Percentiles rank a stretch among this genome's conserved stretches.
phyloP scores from a whole-genome alignment of 1,140 invertebrate species.

The Spodoptera frugiperda region DNA sequence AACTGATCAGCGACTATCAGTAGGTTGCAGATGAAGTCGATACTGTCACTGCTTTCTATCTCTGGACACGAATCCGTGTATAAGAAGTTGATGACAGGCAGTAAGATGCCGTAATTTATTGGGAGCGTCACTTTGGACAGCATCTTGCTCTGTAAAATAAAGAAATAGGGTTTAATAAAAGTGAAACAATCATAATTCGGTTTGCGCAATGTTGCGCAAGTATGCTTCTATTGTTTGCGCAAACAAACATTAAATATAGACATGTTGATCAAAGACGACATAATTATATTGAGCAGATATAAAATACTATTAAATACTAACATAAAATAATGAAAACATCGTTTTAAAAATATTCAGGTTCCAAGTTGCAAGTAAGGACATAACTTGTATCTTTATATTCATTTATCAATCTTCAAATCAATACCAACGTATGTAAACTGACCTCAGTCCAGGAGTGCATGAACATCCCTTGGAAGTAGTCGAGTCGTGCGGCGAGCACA shows the following conservation, averaged over 20 bases:
- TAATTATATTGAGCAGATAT: no score
- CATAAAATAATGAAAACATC: no score
- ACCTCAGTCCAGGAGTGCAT: constrained; percentile 90
- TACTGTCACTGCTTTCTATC: constrained; percentile 86
- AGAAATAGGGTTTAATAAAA: neutral
- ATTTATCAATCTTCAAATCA: no score
- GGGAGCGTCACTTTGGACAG: constrained; percentile 82
- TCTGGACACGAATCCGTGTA: constrained; percentile 88
- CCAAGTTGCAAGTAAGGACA: no score
- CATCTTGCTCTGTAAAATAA: constrained; percentile 75
- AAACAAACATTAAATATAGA: no score
- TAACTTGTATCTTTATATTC: no score
- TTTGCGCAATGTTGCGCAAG: no score
- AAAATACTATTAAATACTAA: no score
- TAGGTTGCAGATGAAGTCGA: constrained; percentile 88
- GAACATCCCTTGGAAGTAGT: constrained; percentile 93
- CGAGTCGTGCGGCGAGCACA: constrained; percentile 89
- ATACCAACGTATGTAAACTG: neutral
- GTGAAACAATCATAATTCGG: no score
- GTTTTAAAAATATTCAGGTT: no score
- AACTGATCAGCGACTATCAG: constrained; percentile 91
- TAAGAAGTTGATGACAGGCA: constrained; percentile 89
- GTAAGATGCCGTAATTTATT: constrained; percentile 84
- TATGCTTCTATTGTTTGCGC: neutral
- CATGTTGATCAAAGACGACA: no score